Conservation (phyloP, 2,888 invertebrate species). For the Schizaphis graminum region DNA sequence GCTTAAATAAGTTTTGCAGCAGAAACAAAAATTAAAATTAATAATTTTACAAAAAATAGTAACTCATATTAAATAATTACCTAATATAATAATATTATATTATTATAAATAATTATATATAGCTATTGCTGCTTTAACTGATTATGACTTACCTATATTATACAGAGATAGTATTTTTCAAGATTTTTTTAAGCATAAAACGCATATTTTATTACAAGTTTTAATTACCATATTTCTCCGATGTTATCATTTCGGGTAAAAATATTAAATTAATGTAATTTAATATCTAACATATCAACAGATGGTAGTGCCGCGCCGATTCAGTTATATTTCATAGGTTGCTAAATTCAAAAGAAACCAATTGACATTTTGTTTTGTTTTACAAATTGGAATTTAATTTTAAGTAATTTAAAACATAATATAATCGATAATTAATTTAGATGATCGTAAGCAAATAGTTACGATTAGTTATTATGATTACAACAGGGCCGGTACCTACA, state of each 20-base stretch:
- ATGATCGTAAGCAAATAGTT: not conserved
- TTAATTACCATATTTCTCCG: not conserved
- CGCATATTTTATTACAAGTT: not conserved
- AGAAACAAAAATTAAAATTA: not conserved
- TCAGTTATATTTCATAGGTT: not conserved
- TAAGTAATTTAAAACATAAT: not conserved
- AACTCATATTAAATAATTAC: not conserved
- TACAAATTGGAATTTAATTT: not conserved
- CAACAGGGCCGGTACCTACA: too few species aligned
- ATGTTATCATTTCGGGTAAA: not conserved
- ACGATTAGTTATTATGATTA: not conserved
- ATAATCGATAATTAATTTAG: not conserved
- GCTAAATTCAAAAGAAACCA: not conserved
- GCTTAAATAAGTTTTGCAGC: not conserved
- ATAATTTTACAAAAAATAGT: not conserved
- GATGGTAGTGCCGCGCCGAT: not conserved
- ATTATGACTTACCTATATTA: not conserved
- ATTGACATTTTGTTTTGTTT: conserved; percentile 2
- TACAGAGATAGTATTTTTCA: not conserved
- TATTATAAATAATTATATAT: too few species aligned
- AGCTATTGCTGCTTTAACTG: not conserved
- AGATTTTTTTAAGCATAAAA: not conserved
- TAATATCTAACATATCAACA: not conserved
- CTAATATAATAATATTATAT: not conserved
- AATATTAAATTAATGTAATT: not conserved